Base-by-base conservation (phyloP, 30 jellyfish, hydroid and myxozoan species). In the Aurelia coerulea region DNA sequence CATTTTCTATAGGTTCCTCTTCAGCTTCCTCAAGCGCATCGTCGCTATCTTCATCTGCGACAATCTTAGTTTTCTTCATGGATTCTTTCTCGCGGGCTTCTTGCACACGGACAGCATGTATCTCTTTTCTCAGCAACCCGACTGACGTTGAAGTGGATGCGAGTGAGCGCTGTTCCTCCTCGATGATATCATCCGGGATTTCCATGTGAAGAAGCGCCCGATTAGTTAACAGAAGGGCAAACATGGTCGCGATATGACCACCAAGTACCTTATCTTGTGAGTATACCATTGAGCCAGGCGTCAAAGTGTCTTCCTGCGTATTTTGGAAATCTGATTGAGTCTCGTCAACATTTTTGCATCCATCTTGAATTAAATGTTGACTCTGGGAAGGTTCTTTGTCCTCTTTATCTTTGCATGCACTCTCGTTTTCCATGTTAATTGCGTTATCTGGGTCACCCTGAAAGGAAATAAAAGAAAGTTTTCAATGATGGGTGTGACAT, bases 181-280 rank as follows among this genome's bases (percentile, higher is more conserved):
- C 76, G 23, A 78, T 75, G 74, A 90, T 78, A 31, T 83, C 90
- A 68, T 90, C 97, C 23, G 95, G 95, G 17, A 90, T 73, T 13
- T 84, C 89, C 54, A 83, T n/a, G 73, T 90, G 81, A 33, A 74
- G 58, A 54, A 73, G 6, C 13, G 62, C 92, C 76, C 81, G 77
- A 4, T 79, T 62, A 10, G 76, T 53, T 7, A 71, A 72, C 19
- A 90, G 78, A 13, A 84, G 89, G 65, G 91, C 79, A 14, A 84
- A 63, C 59, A 90, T 70, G 53, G 79, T 68, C 8, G 97, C 92
- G 53, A 83, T 79, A 39, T 90, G 97, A 29, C 97, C 97, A 53
- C 95, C 97, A 10, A 69, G 74, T 41, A 81, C 51, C 18, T 66
- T 66, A 50, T 83, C 86, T 71, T 16, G 54, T 46, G 92, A 35